phyloP scores from a whole-genome alignment of 92 coral and sea anemone species.

The Chrysogorgia sp. region DNA sequence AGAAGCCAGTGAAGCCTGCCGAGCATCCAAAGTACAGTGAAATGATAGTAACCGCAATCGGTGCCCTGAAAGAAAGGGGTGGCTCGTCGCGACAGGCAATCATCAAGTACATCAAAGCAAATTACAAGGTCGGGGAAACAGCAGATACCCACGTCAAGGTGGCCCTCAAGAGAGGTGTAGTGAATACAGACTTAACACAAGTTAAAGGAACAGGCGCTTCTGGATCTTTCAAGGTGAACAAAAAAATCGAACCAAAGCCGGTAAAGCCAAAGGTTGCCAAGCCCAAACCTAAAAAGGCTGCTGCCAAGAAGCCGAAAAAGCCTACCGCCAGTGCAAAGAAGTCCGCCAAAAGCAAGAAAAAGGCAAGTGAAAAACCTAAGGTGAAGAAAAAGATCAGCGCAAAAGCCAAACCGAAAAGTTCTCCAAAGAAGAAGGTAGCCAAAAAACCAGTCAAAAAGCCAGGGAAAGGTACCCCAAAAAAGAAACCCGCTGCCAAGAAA shows the following conservation, averaged over 20 bases:
- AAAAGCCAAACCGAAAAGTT: not conserved
- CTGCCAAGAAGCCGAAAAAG: conserved; percentile 61
- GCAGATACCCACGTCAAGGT: conserved; percentile 62
- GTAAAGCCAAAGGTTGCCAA: conserved; percentile 58
- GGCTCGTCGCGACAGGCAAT: conserved; percentile 94
- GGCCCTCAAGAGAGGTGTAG: conserved; percentile 66
- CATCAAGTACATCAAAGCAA: conserved; percentile 67
- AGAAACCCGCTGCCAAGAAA: conserved; percentile 61
- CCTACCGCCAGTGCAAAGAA: conserved; percentile 43
- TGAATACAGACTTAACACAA: conserved; percentile 56
- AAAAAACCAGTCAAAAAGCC: not conserved
- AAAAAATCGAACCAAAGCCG: conserved; percentile 52
- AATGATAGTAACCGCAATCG: conserved; percentile 75
- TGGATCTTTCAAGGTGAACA: conserved; percentile 84
- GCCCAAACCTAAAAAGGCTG: conserved; percentile 51
- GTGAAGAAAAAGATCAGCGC: conserved; percentile 17
- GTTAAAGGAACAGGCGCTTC: conserved; percentile 89
- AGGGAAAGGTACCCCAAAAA: not conserved
- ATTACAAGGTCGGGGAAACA: conserved; percentile 73
- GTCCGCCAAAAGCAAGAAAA: conserved; percentile 39
- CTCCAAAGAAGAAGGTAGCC: conserved; percentile 38
- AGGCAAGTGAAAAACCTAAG: conserved; percentile 36
- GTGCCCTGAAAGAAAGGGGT: conserved; percentile 74
- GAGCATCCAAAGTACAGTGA: conserved; percentile 92
- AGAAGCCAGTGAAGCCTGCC: conserved; percentile 70